Evolutionary conservation across 1,140 invertebrate species (phyloP).

Genomic region (Procambarus virginalis): DNA sequence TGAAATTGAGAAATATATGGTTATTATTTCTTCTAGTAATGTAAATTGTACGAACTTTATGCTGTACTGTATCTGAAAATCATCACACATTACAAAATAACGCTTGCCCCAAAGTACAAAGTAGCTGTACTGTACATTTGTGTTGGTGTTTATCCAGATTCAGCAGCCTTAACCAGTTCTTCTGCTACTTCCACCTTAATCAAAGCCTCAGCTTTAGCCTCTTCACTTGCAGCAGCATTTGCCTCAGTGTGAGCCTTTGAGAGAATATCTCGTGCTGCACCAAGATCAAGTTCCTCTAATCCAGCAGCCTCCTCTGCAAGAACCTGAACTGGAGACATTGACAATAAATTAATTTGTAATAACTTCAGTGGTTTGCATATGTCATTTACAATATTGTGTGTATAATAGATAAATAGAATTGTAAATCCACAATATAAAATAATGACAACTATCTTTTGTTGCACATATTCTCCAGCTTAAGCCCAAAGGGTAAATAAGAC

Average conservation of each 20-base stretch:
- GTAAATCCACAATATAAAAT: too few relatives aligned
- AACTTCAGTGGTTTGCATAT: too few relatives aligned
- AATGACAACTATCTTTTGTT: too few relatives aligned
- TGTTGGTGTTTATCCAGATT: slow-evolving; percentile 73
- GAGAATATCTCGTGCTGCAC: slow-evolving; percentile 87
- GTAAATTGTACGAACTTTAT: background rate
- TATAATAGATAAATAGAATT: too few relatives aligned
- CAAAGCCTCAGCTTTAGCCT: slow-evolving; percentile 92
- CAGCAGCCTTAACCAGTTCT: slow-evolving; percentile 89
- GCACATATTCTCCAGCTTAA: too few relatives aligned
- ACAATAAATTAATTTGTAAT: background rate
- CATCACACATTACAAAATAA: background rate
- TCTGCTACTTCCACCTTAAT: slow-evolving; percentile 97
- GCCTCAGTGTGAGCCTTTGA: slow-evolving; percentile 89
- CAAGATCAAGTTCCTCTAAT: slow-evolving; percentile 87
- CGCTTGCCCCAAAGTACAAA: background rate
- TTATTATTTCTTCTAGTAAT: background rate
- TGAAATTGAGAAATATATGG: background rate
- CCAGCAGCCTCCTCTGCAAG: slow-evolving; percentile 97
- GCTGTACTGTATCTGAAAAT: background rate
- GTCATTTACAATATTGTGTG: too few relatives aligned
- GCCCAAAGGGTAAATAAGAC: too few relatives aligned
- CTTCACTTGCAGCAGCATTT: slow-evolving; percentile 85
- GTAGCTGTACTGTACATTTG: background rate
- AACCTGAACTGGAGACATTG: slow-evolving; percentile 84